A percentile compares a stretch with the other conserved stretches of the same genome.
These are phyloP conservation scores for Cyprinodon variegatus DNA, from an alignment of 2,113 vertebrate species.

Conservation along the genomic window DNA sequence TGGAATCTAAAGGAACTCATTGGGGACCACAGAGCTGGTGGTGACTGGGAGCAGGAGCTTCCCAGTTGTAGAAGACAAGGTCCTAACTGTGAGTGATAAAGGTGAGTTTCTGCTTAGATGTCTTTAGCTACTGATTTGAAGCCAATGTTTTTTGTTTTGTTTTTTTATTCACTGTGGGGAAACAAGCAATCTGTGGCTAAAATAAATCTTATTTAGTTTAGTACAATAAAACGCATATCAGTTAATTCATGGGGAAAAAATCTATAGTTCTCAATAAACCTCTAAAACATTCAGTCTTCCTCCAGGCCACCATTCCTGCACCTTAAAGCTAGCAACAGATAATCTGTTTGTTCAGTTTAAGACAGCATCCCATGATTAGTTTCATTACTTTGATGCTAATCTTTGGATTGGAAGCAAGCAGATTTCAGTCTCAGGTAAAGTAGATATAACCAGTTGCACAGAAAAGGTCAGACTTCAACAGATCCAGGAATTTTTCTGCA, in stretches of 20 bases:
- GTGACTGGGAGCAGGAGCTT: slow-evolving; percentile 35
- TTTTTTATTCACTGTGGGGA: background rate
- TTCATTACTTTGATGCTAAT: slow-evolving; percentile 56
- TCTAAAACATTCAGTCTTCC: background rate
- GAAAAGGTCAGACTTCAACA: slow-evolving; percentile 16
- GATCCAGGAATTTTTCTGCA: rapidly evolving
- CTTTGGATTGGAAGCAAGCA: slow-evolving; percentile 44
- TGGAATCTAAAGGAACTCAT: slow-evolving; percentile 32
- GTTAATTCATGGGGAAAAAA: background rate
- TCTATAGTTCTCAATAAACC: background rate
- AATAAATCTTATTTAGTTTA: background rate
- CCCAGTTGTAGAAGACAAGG: slow-evolving; percentile 23
- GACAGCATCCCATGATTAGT: slow-evolving; percentile 16
- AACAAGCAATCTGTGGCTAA: background rate
- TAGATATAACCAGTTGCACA: slow-evolving; percentile 24
- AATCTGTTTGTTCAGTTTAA: background rate
- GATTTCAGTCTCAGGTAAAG: slow-evolving; percentile 52
- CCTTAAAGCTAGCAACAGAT: background rate
- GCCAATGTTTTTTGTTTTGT: background rate
- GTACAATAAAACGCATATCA: background rate
- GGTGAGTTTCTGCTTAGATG: slow-evolving; percentile 62
- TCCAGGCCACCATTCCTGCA: background rate
- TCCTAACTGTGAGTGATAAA: slow-evolving; percentile 27
- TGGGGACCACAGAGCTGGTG: slow-evolving; percentile 10
- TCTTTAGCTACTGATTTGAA: background rate